A percentile compares a stretch with the other conserved stretches of the same genome.
phyloP scores from a whole-genome alignment of 1,140 invertebrate species.

The Neodiprion fabricii region DNA sequence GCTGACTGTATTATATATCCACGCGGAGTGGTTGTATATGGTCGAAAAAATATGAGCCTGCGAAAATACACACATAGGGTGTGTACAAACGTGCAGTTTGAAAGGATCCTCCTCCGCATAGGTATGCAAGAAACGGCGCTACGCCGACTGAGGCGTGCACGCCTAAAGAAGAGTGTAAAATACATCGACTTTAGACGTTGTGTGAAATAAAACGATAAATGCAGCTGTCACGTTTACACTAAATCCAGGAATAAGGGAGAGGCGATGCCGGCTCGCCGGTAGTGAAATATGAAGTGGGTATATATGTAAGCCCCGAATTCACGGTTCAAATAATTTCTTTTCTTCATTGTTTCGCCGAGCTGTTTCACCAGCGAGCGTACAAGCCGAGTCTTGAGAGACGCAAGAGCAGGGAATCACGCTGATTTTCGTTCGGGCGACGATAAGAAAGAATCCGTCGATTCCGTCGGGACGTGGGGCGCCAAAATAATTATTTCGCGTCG shows the following conservation, averaged over 20 bases:
- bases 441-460: not conserved
- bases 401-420: not conserved
- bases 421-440: not conserved
- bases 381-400: not conserved
- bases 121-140: too few species aligned
- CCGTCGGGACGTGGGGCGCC: not conserved
- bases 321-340: not conserved
- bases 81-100: too few species aligned
- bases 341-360: not conserved
- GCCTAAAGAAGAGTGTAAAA: not conserved
- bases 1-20: too few species aligned
- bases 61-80: too few species aligned
- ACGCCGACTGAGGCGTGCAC: too few species aligned
- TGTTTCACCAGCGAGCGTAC: not conserved
- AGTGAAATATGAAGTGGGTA: not conserved
- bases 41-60: too few species aligned
- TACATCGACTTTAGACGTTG: not conserved
- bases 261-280: not conserved
- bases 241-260: not conserved
- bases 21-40: too few species aligned
- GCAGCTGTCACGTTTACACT: not conserved
- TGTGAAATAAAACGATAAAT: not conserved
- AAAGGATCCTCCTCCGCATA: too few species aligned
- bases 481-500: not conserved
- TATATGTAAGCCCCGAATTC: not conserved